Evolutionary conservation across 2,113 vertebrate species (phyloP), one percentile per base, ranked within the genome.

Genomic region (Takifugu flavidus): DNA sequence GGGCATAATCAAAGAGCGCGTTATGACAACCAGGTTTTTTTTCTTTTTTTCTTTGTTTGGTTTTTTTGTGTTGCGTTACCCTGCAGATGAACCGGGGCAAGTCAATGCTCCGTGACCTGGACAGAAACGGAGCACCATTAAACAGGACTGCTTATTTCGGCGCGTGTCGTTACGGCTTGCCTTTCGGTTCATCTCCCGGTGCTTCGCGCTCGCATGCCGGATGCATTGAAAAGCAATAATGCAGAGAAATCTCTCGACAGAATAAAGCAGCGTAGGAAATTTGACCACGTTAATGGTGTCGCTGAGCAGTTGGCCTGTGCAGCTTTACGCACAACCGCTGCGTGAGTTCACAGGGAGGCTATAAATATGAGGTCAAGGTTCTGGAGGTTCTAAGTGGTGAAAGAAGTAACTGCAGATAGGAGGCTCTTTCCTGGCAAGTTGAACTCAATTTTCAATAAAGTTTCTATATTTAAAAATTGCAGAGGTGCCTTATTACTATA

Each of bases 71-170:
- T 14, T 58, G 60, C 5, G 5, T 2, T 70, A 73, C 28, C 77
- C 71, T 13, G 53, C 63, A 62, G 67, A 47, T 80, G 79, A 82
- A 75, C 79, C 15, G 7, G 60, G 69, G 67, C 0, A 5, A 57
- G 12, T 28, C 45, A 27, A 74, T 82, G 80, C 81, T 86, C 77
- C 28, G 51, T 85, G 82, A 82, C 84, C 84, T 73, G 84, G 74
- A 83, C 77, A 72, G 14, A 42, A 25, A 31, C 27, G 49, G 46
- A 61, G 46, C 50, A 0, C 12, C 2, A 14, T 68, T 52, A 62
- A 28, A 42, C 60, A 53, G 63, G 79, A 69, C 74, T 57, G 55
- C 28, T 0, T 1, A 10, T 13, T 49, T 12, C 66, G 13, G 72
- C 54, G 59, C 53, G 68, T 1, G 43, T 29, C 1, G 0, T 0